A percentile compares a stretch with the other conserved stretches of the same genome.
These are phyloP conservation scores for Gambusia affinis DNA, from an alignment of 2,113 vertebrate species.

Conservation along the genomic window DNA sequence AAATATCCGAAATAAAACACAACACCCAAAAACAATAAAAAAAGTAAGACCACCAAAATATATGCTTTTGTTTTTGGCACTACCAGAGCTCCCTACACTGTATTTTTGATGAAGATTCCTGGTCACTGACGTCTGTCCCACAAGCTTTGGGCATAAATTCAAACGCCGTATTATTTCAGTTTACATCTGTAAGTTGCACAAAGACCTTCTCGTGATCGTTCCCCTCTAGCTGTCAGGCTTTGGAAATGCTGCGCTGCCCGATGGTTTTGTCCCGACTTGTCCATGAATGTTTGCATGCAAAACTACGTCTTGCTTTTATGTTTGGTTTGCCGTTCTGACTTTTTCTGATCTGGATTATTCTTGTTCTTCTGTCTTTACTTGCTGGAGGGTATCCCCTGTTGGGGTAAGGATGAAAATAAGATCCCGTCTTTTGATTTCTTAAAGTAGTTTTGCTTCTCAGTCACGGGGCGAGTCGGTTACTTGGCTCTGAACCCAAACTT, in stretches of 20 bases:
- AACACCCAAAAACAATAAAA: too few relatives aligned
- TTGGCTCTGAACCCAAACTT: background rate
- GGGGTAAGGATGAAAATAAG: background rate
- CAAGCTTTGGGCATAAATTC: too few relatives aligned
- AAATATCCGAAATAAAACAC: too few relatives aligned
- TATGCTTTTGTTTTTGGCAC: too few relatives aligned
- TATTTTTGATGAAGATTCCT: too few relatives aligned
- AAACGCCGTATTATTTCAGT: constrained; percentile 6
- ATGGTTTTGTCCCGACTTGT: constrained; percentile 27
- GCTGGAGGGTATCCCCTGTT: background rate
- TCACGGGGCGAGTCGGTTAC: background rate
- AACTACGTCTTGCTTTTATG: background rate
- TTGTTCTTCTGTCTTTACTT: background rate
- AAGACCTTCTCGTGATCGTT: background rate
- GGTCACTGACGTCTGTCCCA: too few relatives aligned
- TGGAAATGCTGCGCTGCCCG: background rate
- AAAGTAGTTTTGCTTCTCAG: background rate
- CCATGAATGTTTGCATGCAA: constrained; percentile 33
- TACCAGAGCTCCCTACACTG: too few relatives aligned
- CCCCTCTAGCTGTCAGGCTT: background rate
- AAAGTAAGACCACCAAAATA: too few relatives aligned
- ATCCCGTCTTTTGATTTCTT: background rate
- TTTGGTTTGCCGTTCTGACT: background rate
- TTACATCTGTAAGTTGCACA: constrained; percentile 23
- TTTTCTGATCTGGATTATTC: background rate